These are phyloP conservation scores for Chaetogeoica ovagalla DNA, from an alignment of 2,888 invertebrate genomes.

Conservation along the genomic window DNA sequence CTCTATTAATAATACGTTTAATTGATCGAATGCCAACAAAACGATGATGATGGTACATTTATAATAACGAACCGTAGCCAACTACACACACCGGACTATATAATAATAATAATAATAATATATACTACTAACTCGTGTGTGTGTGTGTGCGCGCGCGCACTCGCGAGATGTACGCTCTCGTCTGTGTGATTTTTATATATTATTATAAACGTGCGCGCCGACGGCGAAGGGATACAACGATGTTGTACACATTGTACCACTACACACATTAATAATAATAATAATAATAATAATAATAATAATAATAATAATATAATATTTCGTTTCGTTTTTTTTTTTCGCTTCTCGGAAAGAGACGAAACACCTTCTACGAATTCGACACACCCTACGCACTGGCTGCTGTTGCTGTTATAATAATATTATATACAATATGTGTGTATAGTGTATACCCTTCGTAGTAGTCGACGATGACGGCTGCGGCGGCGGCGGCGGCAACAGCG, in stretches of 20 bases:
- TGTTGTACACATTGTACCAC: neutral
- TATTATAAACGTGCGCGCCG: neutral
- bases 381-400: conserved; percentile 21
- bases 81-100: conserved; percentile 38
- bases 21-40: conserved; percentile 51
- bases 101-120: too few relatives aligned
- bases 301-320: conserved; percentile 26
- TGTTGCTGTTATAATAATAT: neutral
- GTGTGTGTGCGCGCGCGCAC: neutral
- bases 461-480: neutral
- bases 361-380: conserved; percentile 50
- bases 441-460: too few relatives aligned
- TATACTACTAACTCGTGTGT: conserved; percentile 3
- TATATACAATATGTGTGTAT: neutral
- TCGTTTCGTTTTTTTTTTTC: conserved; percentile 12
- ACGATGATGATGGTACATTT: conserved; percentile 51
- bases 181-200: conserved; percentile 25
- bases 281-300: conserved; percentile 12
- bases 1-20: conserved; percentile 52
- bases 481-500: neutral
- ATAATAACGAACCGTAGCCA: conserved; percentile 52
- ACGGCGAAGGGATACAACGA: too few relatives aligned
- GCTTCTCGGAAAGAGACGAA: conserved; percentile 36
- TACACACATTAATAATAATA: conserved; percentile 16
- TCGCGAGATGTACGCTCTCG: neutral